Percentiles rank a stretch among this genome's conserved stretches.
phyloP scores from a whole-genome alignment of 1,140 invertebrate species.

The Dreissena rostriformis region DNA sequence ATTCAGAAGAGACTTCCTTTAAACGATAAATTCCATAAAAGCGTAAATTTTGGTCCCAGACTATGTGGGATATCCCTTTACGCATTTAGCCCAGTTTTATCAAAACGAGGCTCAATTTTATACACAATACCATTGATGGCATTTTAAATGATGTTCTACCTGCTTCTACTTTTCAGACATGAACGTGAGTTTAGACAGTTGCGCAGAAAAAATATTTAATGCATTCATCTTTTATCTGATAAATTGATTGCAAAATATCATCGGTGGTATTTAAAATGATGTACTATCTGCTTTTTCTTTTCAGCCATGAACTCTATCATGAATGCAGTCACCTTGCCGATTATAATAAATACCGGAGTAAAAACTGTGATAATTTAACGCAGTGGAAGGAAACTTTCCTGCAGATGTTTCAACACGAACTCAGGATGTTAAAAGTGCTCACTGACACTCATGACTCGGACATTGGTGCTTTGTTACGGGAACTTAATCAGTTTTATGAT shows the following conservation, averaged over 20 bases:
- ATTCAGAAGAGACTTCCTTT: too few species aligned
- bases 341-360: not conserved
- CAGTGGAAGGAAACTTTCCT: constrained; percentile 10
- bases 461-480: not conserved
- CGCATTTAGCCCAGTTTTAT: too few species aligned
- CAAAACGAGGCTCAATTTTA: too few species aligned
- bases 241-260: too few species aligned
- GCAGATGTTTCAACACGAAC: not conserved
- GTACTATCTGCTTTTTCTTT: not conserved
- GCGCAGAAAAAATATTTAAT: too few species aligned
- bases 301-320: constrained; percentile 15
- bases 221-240: too few species aligned
- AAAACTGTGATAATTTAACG: not conserved
- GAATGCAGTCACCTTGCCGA: constrained; percentile 17
- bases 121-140: too few species aligned
- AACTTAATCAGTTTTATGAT: not conserved
- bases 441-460: not conserved
- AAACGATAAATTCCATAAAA: too few species aligned
- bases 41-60: too few species aligned
- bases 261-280: too few species aligned
- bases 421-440: not conserved
- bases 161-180: constrained; percentile 1
- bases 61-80: too few species aligned
- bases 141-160: too few species aligned
- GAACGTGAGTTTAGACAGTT: not conserved